phyloP scores from a whole-genome alignment of 2,797 vertebrate genomes.

The Graptemys geographica region DNA sequence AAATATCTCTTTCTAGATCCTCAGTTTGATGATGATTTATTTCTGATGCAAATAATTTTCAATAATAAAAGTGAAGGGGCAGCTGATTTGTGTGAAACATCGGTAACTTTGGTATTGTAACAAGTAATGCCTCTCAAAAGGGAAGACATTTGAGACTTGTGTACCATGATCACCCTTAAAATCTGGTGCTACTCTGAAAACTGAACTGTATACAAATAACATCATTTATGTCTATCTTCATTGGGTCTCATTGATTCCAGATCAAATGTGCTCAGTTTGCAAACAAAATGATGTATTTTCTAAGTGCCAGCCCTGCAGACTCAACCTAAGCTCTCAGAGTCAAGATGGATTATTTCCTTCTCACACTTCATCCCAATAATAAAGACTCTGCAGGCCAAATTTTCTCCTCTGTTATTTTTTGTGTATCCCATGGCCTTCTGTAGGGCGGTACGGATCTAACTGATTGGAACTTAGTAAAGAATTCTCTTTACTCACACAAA shows the following conservation, averaged over 20 bases:
- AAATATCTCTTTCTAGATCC: background rate
- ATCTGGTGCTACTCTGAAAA: background rate
- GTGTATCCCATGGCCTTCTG: background rate
- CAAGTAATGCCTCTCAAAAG: background rate
- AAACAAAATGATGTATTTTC: background rate
- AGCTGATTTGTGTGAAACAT: background rate
- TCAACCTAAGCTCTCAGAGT: background rate
- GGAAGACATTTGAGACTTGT: background rate
- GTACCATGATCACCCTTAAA: background rate
- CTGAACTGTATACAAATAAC: background rate
- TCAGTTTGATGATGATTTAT: background rate
- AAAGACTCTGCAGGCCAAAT: background rate
- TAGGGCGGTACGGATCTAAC: background rate
- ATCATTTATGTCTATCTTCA: background rate
- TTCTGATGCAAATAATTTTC: background rate
- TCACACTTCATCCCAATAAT: background rate
- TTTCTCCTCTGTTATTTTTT: background rate
- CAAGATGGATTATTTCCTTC: background rate
- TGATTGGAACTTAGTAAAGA: background rate
- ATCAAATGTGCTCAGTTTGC: background rate
- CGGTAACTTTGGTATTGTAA: background rate
- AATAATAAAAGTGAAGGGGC: background rate
- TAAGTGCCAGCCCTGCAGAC: background rate
- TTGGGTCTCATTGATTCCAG: background rate
- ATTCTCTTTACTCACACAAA: background rate